Evolutionary conservation across 1,140 invertebrate species (phyloP), one percentile per base, ranked within the genome.

Genomic region (Helicoverpa zea): DNA sequence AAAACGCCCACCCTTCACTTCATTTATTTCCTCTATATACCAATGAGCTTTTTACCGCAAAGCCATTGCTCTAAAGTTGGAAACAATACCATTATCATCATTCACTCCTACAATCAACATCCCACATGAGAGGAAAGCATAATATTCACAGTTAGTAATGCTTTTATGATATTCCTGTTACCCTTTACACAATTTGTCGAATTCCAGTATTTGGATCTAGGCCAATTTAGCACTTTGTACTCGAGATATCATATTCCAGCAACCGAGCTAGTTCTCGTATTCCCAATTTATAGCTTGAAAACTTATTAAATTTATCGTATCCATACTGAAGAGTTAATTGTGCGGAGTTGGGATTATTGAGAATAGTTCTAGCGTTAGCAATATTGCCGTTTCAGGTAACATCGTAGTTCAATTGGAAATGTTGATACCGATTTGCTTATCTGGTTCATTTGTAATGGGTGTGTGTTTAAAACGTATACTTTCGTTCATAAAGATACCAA

Each of bases 151-250:
- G 12, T 2, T 30, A 14, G 18, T 14, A n/a, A 66, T 10, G 10
- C 9, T n/a, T 23, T 49, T 29, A 70, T 13, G 12, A 54, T 29
- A 72, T 12, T 52, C 47, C 12, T 29, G 12, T 70, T 23, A 29
- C 43, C 5, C 18, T n/a, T 72, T 54, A 54, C 7, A 12, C 52
- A 51, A 70, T 12, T 63, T 29, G n/a, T 64, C 29, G 10, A 12
- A 35, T 29, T 54, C 18, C 47, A 54, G 30, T 49, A 49, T 30
- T 70, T 70, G 18, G 66, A 70, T 70, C 66, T 7, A 54, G 12
- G 66, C 66, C 66, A 70, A 70, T 70, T 70, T 70, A 52, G 49
- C 18, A 70, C 66, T 70, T 54, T 9, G 66, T 54, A 70, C 49
- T 29, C 18, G 66, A 16, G 52, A 12, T 64, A 54, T 70, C 23